phyloP scores from a whole-genome alignment of 1,140 invertebrate species.

The Cardiocondyla obscurior region DNA sequence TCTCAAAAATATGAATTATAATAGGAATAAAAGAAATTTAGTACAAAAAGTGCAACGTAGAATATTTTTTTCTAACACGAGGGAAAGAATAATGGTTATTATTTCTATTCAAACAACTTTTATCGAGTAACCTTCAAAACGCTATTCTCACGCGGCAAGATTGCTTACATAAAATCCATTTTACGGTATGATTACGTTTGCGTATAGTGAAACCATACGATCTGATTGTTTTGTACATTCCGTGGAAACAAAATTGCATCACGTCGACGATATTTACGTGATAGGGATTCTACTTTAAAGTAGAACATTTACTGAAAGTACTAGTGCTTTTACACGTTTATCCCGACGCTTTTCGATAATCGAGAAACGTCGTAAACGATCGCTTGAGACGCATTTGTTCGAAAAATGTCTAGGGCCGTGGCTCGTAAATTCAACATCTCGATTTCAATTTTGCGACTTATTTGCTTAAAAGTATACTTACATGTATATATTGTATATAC shows the following conservation, averaged over 20 bases:
- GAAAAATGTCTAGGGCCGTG: not conserved
- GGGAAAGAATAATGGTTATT: not conserved
- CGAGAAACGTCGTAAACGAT: not conserved
- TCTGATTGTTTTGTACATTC: not conserved
- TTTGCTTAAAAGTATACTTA: conserved; percentile 29
- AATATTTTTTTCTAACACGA: not conserved
- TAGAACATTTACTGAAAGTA: not conserved
- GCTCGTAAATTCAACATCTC: conserved; percentile 39
- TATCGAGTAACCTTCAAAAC: not conserved
- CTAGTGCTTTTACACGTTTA: not conserved
- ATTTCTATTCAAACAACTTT: not conserved
- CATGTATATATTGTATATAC: not conserved
- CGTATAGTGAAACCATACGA: not conserved
- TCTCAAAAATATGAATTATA: not conserved
- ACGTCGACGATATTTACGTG: conserved; percentile 22
- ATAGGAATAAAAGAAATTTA: not conserved
- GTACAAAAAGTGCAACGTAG: not conserved
- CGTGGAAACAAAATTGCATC: conserved; percentile 32
- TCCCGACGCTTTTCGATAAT: not conserved
- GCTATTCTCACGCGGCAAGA: not conserved
- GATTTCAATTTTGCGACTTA: conserved; percentile 66
- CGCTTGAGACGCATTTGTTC: not conserved
- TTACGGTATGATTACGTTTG: conserved; percentile 10
- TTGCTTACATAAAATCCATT: not conserved
- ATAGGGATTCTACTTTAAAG: conserved; percentile 3